Evolutionary conservation across 2,888 invertebrate species (phyloP).

Genomic region (Pelosia muscerda): DNA sequence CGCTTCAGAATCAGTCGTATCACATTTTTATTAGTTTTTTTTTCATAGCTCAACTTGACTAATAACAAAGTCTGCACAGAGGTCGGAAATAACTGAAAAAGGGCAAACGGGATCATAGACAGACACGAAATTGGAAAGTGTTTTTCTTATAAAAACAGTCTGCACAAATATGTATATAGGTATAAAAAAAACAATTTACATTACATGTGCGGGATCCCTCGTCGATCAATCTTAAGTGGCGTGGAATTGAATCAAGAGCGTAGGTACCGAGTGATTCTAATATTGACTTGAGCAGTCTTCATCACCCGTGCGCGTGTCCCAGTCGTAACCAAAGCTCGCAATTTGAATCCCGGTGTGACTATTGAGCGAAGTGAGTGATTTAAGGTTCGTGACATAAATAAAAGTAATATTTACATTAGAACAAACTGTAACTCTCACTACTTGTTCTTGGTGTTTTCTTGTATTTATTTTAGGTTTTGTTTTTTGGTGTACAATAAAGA

Average conservation of each 20-base stretch:
- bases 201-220: not conserved
- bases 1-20: too few species aligned
- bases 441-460: too few species aligned
- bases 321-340: not conserved
- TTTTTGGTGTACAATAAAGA: too few species aligned
- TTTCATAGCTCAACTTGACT: too few species aligned
- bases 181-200: not conserved
- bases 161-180: not conserved
- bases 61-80: too few species aligned
- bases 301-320: not conserved
- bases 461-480: too few species aligned
- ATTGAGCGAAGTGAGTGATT: not conserved
- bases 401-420: too few species aligned
- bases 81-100: too few species aligned
- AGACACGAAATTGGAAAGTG: too few species aligned
- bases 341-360: not conserved
- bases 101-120: too few species aligned
- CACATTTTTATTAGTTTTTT: too few species aligned
- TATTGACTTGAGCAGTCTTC: not conserved
- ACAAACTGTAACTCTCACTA: too few species aligned
- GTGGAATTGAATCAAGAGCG: not conserved
- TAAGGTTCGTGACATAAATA: not conserved
- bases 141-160: not conserved
- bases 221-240: constrained; percentile 4
- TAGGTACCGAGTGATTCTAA: not conserved